Evolutionary conservation across 2,888 invertebrate genomes (phyloP).

Genomic region (Ectemnius lituratus): DNA sequence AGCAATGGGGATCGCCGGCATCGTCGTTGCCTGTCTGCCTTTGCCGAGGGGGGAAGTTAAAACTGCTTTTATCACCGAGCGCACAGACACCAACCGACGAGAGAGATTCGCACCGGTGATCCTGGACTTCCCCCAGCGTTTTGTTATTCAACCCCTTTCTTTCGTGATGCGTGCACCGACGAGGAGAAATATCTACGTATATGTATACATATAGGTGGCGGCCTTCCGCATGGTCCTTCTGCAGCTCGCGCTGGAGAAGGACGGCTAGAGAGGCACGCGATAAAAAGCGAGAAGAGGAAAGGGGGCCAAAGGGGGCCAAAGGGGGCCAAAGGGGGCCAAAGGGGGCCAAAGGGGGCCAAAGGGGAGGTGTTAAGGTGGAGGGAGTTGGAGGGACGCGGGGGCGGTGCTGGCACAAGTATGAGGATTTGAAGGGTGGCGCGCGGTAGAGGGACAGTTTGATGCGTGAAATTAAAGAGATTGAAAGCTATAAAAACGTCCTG

Average conservation of each 20-base stretch:
- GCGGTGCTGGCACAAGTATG: not conserved
- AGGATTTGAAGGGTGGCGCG: slow-evolving; percentile 19
- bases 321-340: too few species aligned
- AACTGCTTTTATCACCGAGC: slow-evolving; percentile 40
- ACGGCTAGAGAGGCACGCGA: not conserved
- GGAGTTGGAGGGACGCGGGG: not conserved
- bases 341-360: not conserved
- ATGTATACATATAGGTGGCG: too few species aligned
- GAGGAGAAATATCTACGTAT: slow-evolving; percentile 1
- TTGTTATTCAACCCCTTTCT: slow-evolving; percentile 45
- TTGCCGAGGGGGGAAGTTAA: not conserved
- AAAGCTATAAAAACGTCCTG: slow-evolving; percentile 40
- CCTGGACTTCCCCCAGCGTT: slow-evolving; percentile 9
- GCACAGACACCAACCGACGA: slow-evolving; percentile 22
- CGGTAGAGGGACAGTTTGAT: slow-evolving; percentile 33
- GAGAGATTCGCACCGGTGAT: slow-evolving; percentile 9
- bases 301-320: too few species aligned
- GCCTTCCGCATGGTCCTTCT: slow-evolving; percentile 24
- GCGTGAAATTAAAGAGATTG: slow-evolving; percentile 51
- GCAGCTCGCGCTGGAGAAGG: slow-evolving; percentile 12
- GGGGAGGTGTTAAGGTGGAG: not conserved
- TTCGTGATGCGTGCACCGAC: slow-evolving; percentile 31
- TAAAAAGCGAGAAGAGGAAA: not conserved
- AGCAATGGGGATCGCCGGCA: not conserved
- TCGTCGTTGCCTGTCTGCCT: not conserved